Conservation (phyloP, 1,140 invertebrate genomes). For the Calosoma granatense region DNA sequence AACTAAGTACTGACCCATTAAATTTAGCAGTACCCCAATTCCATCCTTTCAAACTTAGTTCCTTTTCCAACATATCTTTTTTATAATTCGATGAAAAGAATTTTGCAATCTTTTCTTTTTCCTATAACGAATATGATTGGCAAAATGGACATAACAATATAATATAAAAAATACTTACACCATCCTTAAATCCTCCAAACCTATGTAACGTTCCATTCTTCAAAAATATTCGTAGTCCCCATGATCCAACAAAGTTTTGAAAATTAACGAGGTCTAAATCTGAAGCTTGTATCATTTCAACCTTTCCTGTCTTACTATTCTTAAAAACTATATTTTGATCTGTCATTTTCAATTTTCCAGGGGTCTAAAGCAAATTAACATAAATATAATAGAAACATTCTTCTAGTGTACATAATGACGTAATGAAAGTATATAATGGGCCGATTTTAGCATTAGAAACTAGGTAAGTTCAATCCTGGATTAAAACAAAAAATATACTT, state of each 20-base stretch:
- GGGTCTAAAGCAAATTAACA: conserved; percentile 48
- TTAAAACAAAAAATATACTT: too few species aligned
- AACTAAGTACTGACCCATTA: conserved; percentile 81
- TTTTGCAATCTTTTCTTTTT: conserved; percentile 75
- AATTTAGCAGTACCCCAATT: conserved; percentile 98
- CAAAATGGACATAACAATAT: not conserved
- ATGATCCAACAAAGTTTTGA: conserved; percentile 81
- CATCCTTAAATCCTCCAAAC: conserved; percentile 90
- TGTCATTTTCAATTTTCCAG: conserved; percentile 84
- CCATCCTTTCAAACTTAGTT: conserved; percentile 94
- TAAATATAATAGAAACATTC: conserved; percentile 13
- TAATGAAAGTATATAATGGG: conserved; percentile 10
- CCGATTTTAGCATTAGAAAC: too few species aligned
- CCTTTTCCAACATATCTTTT: conserved; percentile 80
- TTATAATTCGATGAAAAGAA: conserved; percentile 79
- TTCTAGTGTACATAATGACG: conserved; percentile 16
- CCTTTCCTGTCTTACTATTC: conserved; percentile 93
- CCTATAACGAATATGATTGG: conserved; percentile 32
- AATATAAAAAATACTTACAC: conserved; percentile 45
- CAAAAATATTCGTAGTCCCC: conserved; percentile 81
- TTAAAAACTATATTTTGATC: conserved; percentile 89
- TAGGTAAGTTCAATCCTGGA: too few species aligned
- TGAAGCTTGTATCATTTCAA: conserved; percentile 72
- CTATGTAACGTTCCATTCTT: conserved; percentile 86
- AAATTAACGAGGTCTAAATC: conserved; percentile 90